A percentile compares a stretch with the other conserved stretches of the same genome.
Conservation (phyloP, 2,888 invertebrate genomes). For the Cacoxenus indagator region DNA sequence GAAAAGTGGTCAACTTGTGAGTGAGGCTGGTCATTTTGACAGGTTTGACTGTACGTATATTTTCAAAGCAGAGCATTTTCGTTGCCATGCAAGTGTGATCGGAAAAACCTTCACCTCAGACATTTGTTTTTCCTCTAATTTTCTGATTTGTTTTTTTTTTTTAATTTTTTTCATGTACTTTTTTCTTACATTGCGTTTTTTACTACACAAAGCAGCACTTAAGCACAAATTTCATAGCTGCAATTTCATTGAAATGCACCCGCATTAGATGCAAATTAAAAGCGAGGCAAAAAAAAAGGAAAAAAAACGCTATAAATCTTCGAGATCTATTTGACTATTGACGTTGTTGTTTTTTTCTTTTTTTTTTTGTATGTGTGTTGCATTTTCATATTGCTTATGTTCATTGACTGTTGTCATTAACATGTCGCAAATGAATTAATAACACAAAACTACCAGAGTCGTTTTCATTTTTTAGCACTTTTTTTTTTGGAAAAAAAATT, state of each 20-base stretch:
- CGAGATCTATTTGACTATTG: background rate
- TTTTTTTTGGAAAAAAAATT: constrained; percentile 3
- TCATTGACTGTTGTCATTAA: constrained; percentile 48
- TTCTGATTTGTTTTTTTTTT: background rate
- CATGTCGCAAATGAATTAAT: constrained; percentile 53
- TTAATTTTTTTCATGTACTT: background rate
- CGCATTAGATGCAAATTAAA: background rate
- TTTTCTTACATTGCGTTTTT: background rate
- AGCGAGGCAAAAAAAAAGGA: background rate
- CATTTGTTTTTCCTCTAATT: background rate
- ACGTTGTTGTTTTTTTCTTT: background rate
- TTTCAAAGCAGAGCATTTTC: constrained; percentile 13
- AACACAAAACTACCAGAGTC: constrained; percentile 55
- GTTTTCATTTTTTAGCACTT: constrained; percentile 35
- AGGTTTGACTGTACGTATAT: too few species aligned
- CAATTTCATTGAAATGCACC: background rate
- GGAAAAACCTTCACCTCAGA: background rate
- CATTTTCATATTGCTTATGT: constrained; percentile 18
- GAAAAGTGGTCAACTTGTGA: too few species aligned
- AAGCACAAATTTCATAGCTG: background rate
- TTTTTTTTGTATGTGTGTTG: constrained; percentile 5
- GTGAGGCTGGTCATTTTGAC: too few species aligned
- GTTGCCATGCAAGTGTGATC: constrained; percentile 4
- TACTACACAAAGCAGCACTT: background rate
- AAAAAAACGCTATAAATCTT: background rate